Evolutionary conservation across 1,140 invertebrate species (phyloP), one percentile per base, ranked within the genome.

Genomic region (Mizuhopecten yessoensis): DNA sequence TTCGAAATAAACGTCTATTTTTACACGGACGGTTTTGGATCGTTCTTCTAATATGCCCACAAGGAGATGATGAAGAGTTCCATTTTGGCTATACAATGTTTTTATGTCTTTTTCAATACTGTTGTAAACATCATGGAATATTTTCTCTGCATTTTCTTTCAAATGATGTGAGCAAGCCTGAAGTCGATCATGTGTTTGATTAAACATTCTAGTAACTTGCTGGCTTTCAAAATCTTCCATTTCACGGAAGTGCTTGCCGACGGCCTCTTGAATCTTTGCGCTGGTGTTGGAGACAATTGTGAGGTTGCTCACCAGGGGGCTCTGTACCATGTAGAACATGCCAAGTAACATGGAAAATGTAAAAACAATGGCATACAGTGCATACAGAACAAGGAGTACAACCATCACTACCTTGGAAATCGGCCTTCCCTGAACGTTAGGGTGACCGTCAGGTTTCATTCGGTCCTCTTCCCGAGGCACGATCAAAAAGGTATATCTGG

Each of bases 301-400:
- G 13, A 95, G 87, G 49, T 94, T 92, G 11, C 90, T 87, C 42
- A 95, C 88, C 1, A 92, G 86, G 0, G 93, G 88, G 15, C 89
- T 88, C 29, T 95, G 94, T 5, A 94, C 87, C 17, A 94, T 88
- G 89, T 95, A 95, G 36, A 96, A 92, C 23, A 95, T 86, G 13
- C 90, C 92, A 34, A 95, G 93, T 23, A 94, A 90, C 57, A 94
- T 88, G 33, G 94, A 94, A 39, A 95, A 96, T n/a, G 95, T 93
- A 90, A 96, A 95, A 20, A 95, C 87, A 1, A 95, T 33, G n/a
- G 93, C 95, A 90, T 96, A 96, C 0, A 93, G 42, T 10, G 95
- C 88, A 88, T 96, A 96, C 17, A 96, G 90, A 0, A 93, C 33
- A 33, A 94, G 88, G 0, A 96, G 92, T 0, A 92, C 49, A 89